Evolutionary conservation across 2,888 invertebrate species (phyloP), one percentile per base, ranked within the genome.

Genomic region (Cantharis flavilabris): DNA sequence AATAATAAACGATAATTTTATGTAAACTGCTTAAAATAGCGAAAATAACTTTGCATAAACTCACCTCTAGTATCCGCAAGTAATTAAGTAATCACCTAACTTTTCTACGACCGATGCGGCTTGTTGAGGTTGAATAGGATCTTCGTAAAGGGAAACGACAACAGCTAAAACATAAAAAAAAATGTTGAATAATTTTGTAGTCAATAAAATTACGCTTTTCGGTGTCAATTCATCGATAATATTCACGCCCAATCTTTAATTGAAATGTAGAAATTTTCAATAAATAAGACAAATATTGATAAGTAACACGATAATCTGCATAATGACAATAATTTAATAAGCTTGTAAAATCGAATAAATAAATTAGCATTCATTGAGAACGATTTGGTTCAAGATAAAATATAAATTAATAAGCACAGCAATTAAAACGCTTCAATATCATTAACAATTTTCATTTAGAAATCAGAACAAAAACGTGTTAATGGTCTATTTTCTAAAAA

Each of bases 51-150:
- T 11, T 49, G 70, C 3, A 71, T 62, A 70, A 77, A 84, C 87
- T 86, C 82, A 92, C 92, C 92, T 93, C 94, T 97, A 97, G 94
- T 96, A 97, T 93, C 97, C 96, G 93, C 96, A 97, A 92, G 93
- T 94, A 92, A 97, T 94, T 93, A 97, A 95, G 94, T 97, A 97
- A 91, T 97, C 97, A 92, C 97, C 97, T 93, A 97, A 93, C 93
- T 97, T 97, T 94, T 97, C 97, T 90, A 97, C 97, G 91, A 97
- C 96, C 86, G 96, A 96, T 90, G 97, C 97, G 88, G 97, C 97
- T 92, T 97, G 97, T 91, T 97, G 97, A 90, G 97, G 97, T 92
- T 97, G 97, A 90, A 97, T 96, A 89, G 97, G 97, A 91, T 97
- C 97, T 94, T 97, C 96, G 89, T 97, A 97, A 89, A 97, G 93